phyloP scores from a whole-genome alignment of 2,888 invertebrate species.

The Volucella zonaria region DNA sequence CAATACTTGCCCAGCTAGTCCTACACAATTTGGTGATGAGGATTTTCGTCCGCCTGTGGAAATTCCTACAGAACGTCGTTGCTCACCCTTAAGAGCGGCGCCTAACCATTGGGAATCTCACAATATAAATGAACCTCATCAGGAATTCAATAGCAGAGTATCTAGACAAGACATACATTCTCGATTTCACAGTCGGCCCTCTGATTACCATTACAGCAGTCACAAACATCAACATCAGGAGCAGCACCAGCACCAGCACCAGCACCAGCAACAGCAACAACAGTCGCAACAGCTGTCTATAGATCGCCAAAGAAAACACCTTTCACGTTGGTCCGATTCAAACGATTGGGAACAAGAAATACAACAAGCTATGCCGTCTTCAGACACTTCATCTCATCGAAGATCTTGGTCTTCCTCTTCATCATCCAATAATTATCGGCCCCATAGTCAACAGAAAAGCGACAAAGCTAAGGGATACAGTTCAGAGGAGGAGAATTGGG shows the following conservation, averaged over 20 bases:
- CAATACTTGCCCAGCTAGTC: constrained; percentile 76
- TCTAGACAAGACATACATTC: neutral
- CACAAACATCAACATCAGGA: constrained; percentile 9
- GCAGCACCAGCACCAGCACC: constrained; percentile 7
- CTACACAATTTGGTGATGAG: constrained; percentile 70
- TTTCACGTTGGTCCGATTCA: constrained; percentile 36
- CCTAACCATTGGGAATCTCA: constrained; percentile 27
- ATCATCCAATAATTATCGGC: constrained; percentile 15
- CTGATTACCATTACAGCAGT: constrained; percentile 3
- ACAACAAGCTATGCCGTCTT: constrained; percentile 1
- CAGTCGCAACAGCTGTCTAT: too few relatives aligned
- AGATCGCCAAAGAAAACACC: constrained; percentile 1
- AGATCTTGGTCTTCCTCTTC: constrained; percentile 40
- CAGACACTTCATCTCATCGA: constrained; percentile 11
- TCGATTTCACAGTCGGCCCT: constrained; percentile 7
- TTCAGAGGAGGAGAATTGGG: constrained; percentile 69
- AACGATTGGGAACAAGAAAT: constrained; percentile 16
- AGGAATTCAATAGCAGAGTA: neutral
- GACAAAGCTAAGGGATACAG: constrained; percentile 23
- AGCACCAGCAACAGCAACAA: neutral
- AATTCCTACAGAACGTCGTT: constrained; percentile 76
- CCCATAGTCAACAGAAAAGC: constrained; percentile 1
- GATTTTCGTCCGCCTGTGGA: constrained; percentile 72
- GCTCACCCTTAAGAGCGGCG: constrained; percentile 66
- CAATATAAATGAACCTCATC: neutral